These are phyloP conservation scores for Ornithoptera alexandrae DNA, from an alignment of 2,888 invertebrate species.

Conservation along the genomic window DNA sequence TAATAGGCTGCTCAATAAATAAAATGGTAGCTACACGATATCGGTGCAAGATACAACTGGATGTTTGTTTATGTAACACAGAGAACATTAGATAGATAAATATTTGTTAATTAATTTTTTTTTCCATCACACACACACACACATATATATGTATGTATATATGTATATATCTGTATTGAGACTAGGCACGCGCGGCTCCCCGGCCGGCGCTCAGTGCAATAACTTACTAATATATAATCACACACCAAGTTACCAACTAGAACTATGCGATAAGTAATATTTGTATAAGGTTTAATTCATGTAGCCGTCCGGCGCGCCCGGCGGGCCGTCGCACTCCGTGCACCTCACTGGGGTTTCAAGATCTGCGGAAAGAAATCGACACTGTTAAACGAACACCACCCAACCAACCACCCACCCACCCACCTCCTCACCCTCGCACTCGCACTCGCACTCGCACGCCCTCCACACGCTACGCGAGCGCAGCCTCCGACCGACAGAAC, in stretches of 20 bases:
- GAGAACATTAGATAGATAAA: conserved; percentile 65
- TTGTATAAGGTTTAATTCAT: conserved; percentile 57
- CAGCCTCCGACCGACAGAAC: too few relatives aligned
- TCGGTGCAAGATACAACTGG: conserved; percentile 51
- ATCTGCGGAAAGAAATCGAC: conserved; percentile 59
- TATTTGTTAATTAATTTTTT: too few relatives aligned
- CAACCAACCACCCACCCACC: not conserved
- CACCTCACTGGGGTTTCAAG: conserved; percentile 63
- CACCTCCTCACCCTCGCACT: not conserved
- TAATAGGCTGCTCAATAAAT: conserved; percentile 71
- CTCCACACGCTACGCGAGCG: too few relatives aligned
- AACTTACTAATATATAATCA: conserved; percentile 71
- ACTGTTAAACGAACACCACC: not conserved
- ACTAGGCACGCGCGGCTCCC: conserved; percentile 73
- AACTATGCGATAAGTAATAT: conserved; percentile 72
- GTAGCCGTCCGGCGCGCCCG: conserved; percentile 59
- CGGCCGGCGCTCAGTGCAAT: conserved; percentile 70
- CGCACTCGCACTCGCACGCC: not conserved
- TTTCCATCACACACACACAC: not conserved
- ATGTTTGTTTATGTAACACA: conserved; percentile 58
- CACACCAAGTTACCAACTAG: conserved; percentile 76
- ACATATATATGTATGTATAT: conserved; percentile 37
- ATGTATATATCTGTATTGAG: conserved; percentile 73
- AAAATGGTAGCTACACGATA: conserved; percentile 71
- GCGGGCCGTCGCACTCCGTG: conserved; percentile 53